Percentiles rank a stretch among this genome's conserved stretches.
phyloP scores from a whole-genome alignment of 2,113 vertebrate species.

The Gorsachius goisagi region DNA sequence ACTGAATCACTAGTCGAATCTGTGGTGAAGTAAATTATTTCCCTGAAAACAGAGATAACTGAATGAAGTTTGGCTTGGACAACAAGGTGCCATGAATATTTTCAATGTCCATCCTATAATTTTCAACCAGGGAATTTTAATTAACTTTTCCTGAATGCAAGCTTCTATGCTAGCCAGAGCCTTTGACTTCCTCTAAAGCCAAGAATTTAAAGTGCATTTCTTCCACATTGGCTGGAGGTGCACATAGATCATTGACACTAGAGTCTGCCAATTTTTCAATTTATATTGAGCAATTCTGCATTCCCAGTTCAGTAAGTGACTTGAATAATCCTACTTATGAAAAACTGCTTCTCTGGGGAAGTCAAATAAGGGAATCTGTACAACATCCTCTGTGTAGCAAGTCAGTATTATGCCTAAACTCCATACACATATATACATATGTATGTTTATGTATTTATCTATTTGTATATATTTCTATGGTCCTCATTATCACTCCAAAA shows the following conservation, averaged over 20 bases:
- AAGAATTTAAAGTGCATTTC: slow-evolving; percentile 46
- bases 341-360: slow-evolving; percentile 14
- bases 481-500: not conserved
- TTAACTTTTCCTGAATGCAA: slow-evolving; percentile 48
- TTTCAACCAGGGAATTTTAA: slow-evolving; percentile 29
- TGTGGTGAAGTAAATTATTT: slow-evolving; percentile 13
- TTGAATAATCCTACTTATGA: slow-evolving; percentile 29
- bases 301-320: not conserved
- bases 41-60: not conserved
- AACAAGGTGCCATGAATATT: not conserved
- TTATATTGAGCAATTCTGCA: not conserved
- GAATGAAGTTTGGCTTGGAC: not conserved
- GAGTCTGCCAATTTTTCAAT: slow-evolving; percentile 12
- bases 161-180: not conserved
- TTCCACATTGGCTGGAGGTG: slow-evolving; percentile 34
- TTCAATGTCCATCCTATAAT: slow-evolving; percentile 4
- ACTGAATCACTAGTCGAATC: not conserved
- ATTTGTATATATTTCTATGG: not conserved
- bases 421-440: too few species aligned
- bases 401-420: not conserved
- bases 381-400: not conserved
- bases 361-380: not conserved
- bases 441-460: not conserved
- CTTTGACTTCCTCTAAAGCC: slow-evolving; percentile 15
- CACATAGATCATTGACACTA: slow-evolving; percentile 15